Base-by-base conservation (phyloP, 2,797 vertebrate species). In the Liparis tanakae region DNA sequence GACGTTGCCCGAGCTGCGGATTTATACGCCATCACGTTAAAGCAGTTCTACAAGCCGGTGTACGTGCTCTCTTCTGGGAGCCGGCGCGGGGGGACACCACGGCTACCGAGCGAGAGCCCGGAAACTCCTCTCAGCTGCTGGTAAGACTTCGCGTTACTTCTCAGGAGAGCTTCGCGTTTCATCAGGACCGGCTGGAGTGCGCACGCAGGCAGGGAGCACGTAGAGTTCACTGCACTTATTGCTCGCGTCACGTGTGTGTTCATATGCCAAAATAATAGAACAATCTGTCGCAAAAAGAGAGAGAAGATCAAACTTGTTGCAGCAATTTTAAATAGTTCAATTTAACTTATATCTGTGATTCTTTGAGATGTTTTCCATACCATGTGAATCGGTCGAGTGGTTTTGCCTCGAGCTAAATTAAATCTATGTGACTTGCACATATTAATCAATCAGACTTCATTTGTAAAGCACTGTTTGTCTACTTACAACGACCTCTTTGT, bases 61-160 rank as follows among this genome's bases (percentile, higher is more conserved):
- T 14, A 12, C 39, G 10, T 57, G 7, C 9, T 36, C 15, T 43
- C 36, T 46, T 2, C 3, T 41, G 65, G 59, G 67, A 67, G 67
- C 61, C 39, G 34, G 22, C 17, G 3, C 37, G 13, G 50, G 60
- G 76, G 51, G 30, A n/a, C 63, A 61, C 43, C 48, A 60, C 73
- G 43, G 51, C 63, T 0, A 1, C 57, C 12, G 50, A 58, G 30
- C 65, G 44, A 72, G 39, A 72, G 50, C 57, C 60, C 37, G 14
- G 37, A 74, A 76, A 51, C 75, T 68, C 51, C 62, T 55, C 60
- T 63, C 50, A 64, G 20, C 72, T 67, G 78, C 69, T 7, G 85
- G 89, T 90, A 80, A 76, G 77, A 67, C 17, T 25, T 12, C 6
- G 0, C 14, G 53, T 17, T 12, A 18, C 13, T 34, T 20, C 14